Base-by-base conservation (phyloP, 2,113 vertebrate species). In the Cyrtonyx montezumae region DNA sequence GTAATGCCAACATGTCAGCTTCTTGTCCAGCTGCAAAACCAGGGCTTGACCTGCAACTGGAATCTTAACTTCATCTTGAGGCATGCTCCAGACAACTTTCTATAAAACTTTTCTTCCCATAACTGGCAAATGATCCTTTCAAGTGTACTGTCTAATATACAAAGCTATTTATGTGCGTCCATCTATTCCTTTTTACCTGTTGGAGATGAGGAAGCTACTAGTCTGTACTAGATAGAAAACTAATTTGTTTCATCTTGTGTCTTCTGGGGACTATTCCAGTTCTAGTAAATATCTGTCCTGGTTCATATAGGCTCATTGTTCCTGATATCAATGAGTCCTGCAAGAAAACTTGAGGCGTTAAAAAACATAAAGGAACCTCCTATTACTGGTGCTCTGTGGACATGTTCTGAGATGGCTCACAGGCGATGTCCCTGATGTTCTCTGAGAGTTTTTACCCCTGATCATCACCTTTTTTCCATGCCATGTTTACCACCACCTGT, bases 1-100 rank as follows among this genome's bases (percentile, higher is more conserved):
- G 45, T 79, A 76, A 37, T 93, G 88, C 66, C 92, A 94, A 71
- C 37, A 43, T 61, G 67, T 22, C 76, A 93, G 74, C 74, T 88
- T 86, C 87, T 88, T 87, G 32, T 80, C 45, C 71, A 3, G 1
- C 83, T 68, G 69, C 62, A 69, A 84, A 82, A 79, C 22, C 70
- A 69, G 49, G 36, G 16, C 70, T 91, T 89, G 82, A 79, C 71
- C 92, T 87, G 49, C 45, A 21, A 6, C 67, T 87, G 37, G 40
- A 83, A 45, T 66, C 28, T 87, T 93, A 94, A 88, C 58, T 79
- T 56, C 86, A n/a, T 89, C 40, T 48, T 71, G 23, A 6, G 61
- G n/a, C 9, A 4, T 81, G 9, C 43, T 83, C 21, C 37, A 36
- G 40, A 56, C 46, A 65, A 37, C 16, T 37, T 71, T 32, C 28